Percentiles rank a stretch among this genome's conserved stretches.
phyloP scores from a whole-genome alignment of 1,140 invertebrate genomes.

The Caenorhabditis latens region DNA sequence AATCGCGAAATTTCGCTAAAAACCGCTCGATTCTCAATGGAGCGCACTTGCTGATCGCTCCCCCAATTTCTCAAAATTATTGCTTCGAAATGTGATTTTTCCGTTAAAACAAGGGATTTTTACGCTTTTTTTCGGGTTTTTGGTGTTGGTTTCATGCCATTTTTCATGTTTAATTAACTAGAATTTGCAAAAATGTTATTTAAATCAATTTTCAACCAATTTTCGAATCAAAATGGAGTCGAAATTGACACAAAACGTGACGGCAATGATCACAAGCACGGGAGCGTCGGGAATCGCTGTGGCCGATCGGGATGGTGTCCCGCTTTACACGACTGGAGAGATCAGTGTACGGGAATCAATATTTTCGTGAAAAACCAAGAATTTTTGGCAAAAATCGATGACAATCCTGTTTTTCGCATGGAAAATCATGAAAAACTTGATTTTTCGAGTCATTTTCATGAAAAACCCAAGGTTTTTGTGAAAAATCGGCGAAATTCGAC shows the following conservation, averaged over 20 bases:
- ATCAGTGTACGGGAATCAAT: not conserved
- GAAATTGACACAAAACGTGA: not conserved
- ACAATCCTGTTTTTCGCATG: not conserved
- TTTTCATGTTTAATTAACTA: not conserved
- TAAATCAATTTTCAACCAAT: too few relatives aligned
- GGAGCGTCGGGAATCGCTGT: not conserved
- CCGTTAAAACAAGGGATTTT: not conserved
- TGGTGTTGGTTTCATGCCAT: conserved; percentile 5
- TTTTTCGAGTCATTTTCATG: not conserved
- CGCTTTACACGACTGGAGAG: not conserved
- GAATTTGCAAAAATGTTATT: not conserved
- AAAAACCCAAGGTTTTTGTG: too few relatives aligned
- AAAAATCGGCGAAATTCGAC: too few relatives aligned
- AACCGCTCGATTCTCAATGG: too few relatives aligned
- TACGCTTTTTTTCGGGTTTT: not conserved
- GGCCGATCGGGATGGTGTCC: not conserved
- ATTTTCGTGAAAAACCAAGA: not conserved
- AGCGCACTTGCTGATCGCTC: too few relatives aligned
- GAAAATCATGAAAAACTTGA: not conserved
- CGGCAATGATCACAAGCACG: not conserved
- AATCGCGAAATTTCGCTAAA: too few relatives aligned
- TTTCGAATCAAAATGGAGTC: not conserved
- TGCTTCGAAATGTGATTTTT: not conserved
- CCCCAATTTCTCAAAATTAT: too few relatives aligned
- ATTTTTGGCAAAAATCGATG: not conserved